Evolutionary conservation across 2,888 invertebrate species (phyloP).

Genomic region (Drosophila putrida): DNA sequence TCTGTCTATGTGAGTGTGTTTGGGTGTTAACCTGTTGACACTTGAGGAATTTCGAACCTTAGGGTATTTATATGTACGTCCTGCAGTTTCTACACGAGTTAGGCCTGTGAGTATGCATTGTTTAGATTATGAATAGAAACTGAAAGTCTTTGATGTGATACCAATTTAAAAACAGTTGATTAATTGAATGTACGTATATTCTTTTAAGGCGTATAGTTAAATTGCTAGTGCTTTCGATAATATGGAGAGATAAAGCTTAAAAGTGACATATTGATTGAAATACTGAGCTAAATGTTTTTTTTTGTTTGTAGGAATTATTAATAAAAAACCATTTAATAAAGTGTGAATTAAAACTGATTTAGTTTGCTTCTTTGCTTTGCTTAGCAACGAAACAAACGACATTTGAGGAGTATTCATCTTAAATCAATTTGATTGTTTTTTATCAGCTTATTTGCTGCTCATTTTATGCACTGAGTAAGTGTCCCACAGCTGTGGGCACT

Average conservation of each 20-base stretch:
- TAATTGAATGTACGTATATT: too few relatives aligned
- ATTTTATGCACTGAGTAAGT: neutral
- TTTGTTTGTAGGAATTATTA: neutral
- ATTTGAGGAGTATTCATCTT: conserved; percentile 17
- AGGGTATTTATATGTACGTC: conserved; percentile 32
- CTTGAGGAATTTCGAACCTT: conserved; percentile 14
- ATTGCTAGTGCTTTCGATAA: neutral
- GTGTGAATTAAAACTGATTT: conserved; percentile 8
- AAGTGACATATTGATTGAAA: neutral
- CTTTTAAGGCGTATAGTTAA: neutral
- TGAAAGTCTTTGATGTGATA: neutral
- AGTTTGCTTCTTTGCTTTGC: conserved; percentile 16
- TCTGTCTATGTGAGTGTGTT: conserved; percentile 17
- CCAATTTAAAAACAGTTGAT: too few relatives aligned
- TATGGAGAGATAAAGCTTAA: neutral
- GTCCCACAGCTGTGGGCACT: conserved; percentile 24
- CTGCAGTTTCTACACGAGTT: neutral
- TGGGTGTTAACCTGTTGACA: conserved; percentile 53
- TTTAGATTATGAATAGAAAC: neutral
- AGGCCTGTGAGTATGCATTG: neutral
- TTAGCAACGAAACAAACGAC: neutral
- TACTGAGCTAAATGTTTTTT: neutral
- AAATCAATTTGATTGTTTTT: conserved; percentile 37
- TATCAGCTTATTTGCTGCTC: conserved; percentile 25
- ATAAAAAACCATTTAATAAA: conserved; percentile 5